A percentile compares a stretch with the other conserved stretches of the same genome.
phyloP scores from a whole-genome alignment of 35 echinoderm and acorn worm species.

The Stichopus chloronotus region DNA sequence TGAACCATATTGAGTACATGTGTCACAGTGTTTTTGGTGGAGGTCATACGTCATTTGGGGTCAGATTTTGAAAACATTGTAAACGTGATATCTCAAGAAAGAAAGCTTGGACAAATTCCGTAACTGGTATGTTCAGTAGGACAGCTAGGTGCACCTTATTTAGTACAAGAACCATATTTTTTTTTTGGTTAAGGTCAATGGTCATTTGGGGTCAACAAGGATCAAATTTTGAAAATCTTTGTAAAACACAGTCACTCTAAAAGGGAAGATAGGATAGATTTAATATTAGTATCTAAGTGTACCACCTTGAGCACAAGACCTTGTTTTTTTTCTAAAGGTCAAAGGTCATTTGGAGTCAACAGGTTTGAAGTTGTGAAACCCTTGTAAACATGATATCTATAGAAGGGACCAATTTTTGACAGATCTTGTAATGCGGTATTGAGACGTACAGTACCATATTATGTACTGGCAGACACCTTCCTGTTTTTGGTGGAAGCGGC shows the following conservation, averaged over 20 bases:
- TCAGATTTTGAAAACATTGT: no score
- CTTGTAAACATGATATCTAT: background rate
- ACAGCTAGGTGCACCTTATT: background rate
- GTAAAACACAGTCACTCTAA: no score
- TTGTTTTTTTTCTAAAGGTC: background rate
- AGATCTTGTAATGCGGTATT: background rate
- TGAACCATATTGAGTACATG: no score
- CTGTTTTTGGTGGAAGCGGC: background rate
- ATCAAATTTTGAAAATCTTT: background rate
- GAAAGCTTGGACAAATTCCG: no score
- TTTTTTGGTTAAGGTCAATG: background rate
- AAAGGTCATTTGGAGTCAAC: background rate
- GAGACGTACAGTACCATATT: background rate
- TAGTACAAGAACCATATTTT: background rate
- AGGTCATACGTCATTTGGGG: no score
- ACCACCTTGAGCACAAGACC: no score
- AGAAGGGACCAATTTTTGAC: background rate
- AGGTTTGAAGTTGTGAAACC: no score
- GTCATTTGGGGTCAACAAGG: background rate
- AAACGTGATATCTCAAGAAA: no score
- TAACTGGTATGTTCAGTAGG: no score
- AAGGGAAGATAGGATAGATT: no score
- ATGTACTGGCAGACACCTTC: background rate
- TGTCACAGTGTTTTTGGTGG: no score
- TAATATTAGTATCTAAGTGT: no score